Evolutionary conservation across 2,888 invertebrate species (phyloP).

Genomic region (Drosophila pseudotakahashii): DNA sequence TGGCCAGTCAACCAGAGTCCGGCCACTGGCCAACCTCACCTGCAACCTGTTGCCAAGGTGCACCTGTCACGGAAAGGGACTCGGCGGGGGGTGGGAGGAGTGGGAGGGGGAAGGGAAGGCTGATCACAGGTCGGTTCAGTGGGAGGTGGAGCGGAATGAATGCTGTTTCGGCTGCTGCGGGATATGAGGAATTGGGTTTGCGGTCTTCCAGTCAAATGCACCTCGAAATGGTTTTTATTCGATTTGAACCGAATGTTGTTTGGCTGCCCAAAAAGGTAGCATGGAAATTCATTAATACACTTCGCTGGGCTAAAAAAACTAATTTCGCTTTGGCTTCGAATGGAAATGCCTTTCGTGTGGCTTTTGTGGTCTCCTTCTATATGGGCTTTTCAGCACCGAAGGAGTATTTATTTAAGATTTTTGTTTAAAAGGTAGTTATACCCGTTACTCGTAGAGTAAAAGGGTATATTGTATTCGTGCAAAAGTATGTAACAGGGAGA

Average conservation of each 20-base stretch:
- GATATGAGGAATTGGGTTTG: constrained; percentile 69
- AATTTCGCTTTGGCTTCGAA: constrained; percentile 60
- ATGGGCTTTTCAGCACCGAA: not conserved
- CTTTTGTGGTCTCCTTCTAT: constrained; percentile 34
- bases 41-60: constrained; percentile 35
- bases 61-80: constrained; percentile 5
- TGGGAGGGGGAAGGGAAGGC: no score
- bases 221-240: constrained; percentile 46
- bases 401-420: not conserved
- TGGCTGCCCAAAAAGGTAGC: constrained; percentile 10
- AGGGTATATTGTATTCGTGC: no score
- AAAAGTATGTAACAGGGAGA: no score
- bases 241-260: constrained; percentile 26
- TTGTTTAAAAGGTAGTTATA: not conserved
- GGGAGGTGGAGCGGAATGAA: constrained; percentile 27
- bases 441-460: no score
- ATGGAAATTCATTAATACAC: constrained; percentile 46
- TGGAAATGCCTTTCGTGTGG: constrained; percentile 69
- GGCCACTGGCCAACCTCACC: constrained; percentile 3
- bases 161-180: constrained; percentile 16
- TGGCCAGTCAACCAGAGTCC: constrained; percentile 21
- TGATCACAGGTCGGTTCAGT: no score
- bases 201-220: constrained; percentile 73
- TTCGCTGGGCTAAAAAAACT: constrained; percentile 56
- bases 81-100: not conserved